Percentiles rank a stretch among this genome's conserved stretches.
Conservation (phyloP, 1,140 invertebrate species). For the Brachystomella parvula region DNA sequence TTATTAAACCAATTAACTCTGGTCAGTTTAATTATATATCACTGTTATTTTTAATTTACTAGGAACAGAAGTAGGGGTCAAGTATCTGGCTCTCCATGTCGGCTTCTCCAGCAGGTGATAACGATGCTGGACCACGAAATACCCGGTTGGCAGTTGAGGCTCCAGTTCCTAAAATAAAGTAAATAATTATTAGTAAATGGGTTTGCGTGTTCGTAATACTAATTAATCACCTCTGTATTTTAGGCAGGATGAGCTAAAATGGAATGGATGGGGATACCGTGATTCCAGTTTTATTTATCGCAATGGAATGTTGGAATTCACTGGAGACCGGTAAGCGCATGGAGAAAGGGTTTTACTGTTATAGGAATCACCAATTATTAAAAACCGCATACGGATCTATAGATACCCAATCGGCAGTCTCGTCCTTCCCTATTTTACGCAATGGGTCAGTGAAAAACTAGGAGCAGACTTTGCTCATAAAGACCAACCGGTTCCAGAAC, state of each 20-base stretch:
- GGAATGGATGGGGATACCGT: conserved; percentile 98
- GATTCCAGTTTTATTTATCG: conserved; percentile 72
- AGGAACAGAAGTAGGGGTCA: too few species aligned
- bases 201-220: too few species aligned
- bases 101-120: too few species aligned
- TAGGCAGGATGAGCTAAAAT: conserved; percentile 75
- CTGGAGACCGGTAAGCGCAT: conserved; percentile 58
- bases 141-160: too few species aligned
- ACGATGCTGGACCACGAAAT: too few species aligned
- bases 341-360: conserved; percentile 17
- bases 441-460: conserved; percentile 70
- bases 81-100: too few species aligned
- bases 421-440: conserved; percentile 65
- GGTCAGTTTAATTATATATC: too few species aligned
- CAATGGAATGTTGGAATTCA: conserved; percentile 58
- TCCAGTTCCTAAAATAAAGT: too few species aligned
- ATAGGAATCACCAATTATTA: conserved; percentile 10
- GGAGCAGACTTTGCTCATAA: conserved; percentile 51
- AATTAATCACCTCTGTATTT: too few species aligned
- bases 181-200: too few species aligned
- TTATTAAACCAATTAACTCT: too few species aligned
- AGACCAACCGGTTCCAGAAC: conserved; percentile 44
- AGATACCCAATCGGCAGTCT: conserved; percentile 77
- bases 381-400: conserved; percentile 37
- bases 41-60: too few species aligned